Percentiles rank a stretch among this genome's conserved stretches.
Conservation (phyloP, 1,140 invertebrate species). For the Hypothenemus hampei region DNA sequence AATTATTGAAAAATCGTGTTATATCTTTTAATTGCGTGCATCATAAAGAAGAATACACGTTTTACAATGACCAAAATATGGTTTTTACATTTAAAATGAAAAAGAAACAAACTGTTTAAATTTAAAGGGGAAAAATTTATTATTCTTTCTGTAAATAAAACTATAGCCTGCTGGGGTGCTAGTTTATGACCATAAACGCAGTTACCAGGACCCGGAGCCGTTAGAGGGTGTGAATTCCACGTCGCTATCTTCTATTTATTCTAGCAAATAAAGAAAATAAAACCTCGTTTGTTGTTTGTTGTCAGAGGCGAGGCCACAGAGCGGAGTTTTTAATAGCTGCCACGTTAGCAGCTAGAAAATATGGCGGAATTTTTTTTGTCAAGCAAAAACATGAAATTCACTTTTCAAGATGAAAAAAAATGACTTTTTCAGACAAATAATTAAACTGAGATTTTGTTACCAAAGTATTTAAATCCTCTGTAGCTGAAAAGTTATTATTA, state of each 20-base stretch:
- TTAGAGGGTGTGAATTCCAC: conserved; percentile 1
- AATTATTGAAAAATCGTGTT: too few relatives aligned
- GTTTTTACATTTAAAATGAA: background rate
- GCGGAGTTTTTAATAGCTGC: background rate
- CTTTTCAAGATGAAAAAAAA: background rate
- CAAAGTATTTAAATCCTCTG: background rate
- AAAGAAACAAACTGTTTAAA: background rate
- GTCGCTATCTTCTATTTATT: conserved; percentile 6
- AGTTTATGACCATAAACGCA: conserved; percentile 3
- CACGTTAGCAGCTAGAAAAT: background rate
- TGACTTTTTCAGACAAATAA: too few relatives aligned
- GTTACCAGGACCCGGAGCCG: conserved; percentile 1
- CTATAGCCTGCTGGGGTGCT: background rate
- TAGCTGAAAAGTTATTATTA: too few relatives aligned
- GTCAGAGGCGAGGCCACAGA: background rate
- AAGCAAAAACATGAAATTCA: background rate
- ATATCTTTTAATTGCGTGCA: too few relatives aligned
- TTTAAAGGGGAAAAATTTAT: background rate
- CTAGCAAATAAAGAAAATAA: conserved; percentile 6
- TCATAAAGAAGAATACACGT: too few relatives aligned
- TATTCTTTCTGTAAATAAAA: conserved; percentile 2
- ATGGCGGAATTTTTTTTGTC: background rate
- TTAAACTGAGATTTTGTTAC: too few relatives aligned
- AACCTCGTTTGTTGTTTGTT: background rate
- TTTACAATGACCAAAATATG: too few relatives aligned